A percentile compares a stretch with the other conserved stretches of the same genome.
These are phyloP conservation scores for Eremophila alpestris DNA, from an alignment of 2,797 vertebrate genomes.

Conservation along the genomic window DNA sequence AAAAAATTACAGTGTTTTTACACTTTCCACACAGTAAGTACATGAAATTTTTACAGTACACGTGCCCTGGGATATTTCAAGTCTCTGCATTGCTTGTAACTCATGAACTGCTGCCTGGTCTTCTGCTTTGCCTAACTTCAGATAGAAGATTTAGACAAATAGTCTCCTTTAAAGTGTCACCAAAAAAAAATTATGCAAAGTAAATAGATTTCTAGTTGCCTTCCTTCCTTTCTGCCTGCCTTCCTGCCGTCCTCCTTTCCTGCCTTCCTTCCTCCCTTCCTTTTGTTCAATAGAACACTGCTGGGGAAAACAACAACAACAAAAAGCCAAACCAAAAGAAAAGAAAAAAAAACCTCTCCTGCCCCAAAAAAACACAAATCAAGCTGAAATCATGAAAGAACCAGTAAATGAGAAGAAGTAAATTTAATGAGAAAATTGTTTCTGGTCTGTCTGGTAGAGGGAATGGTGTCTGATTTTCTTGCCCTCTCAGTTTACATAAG, in stretches of 20 bases:
- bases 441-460: not conserved
- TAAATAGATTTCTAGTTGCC: not conserved
- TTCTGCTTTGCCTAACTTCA: not conserved
- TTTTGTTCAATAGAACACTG: not conserved
- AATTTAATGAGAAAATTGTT: not conserved
- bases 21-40: not conserved
- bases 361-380: not conserved
- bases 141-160: not conserved
- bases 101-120: not conserved
- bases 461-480: not conserved
- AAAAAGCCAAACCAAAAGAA: not conserved
- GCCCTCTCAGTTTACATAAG: rapidly evolving
- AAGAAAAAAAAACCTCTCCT: too few species aligned
- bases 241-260: too few species aligned
- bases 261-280: not conserved
- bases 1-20: not conserved
- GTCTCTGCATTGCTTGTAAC: not conserved
- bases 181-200: not conserved
- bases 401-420: not conserved
- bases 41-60: not conserved
- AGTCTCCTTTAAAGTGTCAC: not conserved
- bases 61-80: not conserved
- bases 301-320: not conserved
- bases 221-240: not conserved
- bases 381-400: not conserved